A percentile compares a stretch with the other conserved stretches of the same genome.
Evolutionary conservation across 1,140 invertebrate species (phyloP).

Genomic region (Contarinia nasturtii): DNA sequence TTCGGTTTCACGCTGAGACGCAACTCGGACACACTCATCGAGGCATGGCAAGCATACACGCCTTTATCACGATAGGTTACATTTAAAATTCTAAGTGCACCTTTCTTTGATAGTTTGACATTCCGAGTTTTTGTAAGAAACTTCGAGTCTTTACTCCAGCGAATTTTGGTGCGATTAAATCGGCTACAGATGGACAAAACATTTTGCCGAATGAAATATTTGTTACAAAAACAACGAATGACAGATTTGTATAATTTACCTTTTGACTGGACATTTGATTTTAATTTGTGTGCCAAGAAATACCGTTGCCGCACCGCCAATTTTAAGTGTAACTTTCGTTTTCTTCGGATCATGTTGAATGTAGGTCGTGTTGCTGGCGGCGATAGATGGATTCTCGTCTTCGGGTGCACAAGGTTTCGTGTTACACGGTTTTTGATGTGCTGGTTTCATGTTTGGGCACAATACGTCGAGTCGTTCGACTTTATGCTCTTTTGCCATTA

Average conservation of each 20-base stretch:
- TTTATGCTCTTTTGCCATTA: constrained; percentile 72
- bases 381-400: constrained; percentile 41
- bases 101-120: constrained; percentile 69
- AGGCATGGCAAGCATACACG: constrained; percentile 64
- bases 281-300: constrained; percentile 73
- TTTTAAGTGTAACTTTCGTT: constrained; percentile 58
- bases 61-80: constrained; percentile 57
- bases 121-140: constrained; percentile 52
- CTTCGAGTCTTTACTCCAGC: constrained; percentile 64
- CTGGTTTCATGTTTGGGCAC: constrained; percentile 46
- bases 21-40: constrained; percentile 49
- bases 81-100: constrained; percentile 61
- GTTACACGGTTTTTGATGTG: constrained; percentile 61
- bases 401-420: constrained; percentile 50
- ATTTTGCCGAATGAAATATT: neutral
- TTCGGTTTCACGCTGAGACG: constrained; percentile 49
- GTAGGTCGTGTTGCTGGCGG: constrained; percentile 49
- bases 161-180: constrained; percentile 50
- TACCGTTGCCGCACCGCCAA: constrained; percentile 66
- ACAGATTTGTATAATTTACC: constrained; percentile 19
- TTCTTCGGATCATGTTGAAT: constrained; percentile 59
- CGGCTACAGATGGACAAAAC: neutral
- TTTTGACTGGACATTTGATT: constrained; percentile 76
- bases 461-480: constrained; percentile 48
- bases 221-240: neutral